Evolutionary conservation across 1,140 invertebrate species (phyloP).

Genomic region (Monomorium pharaonis): DNA sequence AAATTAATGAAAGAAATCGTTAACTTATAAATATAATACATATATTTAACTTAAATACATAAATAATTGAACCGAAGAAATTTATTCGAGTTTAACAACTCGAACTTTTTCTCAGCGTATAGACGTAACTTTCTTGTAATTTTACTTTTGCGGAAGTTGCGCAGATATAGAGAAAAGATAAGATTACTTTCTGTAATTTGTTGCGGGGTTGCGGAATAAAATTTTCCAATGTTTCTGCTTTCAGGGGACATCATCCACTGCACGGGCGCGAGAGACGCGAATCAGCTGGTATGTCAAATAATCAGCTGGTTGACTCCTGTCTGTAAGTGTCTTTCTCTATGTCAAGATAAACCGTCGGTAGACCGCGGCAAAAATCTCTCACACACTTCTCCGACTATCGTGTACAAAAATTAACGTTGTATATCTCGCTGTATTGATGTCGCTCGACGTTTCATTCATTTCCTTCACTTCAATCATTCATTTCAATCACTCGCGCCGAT

Average conservation of each 20-base stretch:
- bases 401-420: background rate
- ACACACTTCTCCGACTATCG: background rate
- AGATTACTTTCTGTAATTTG: background rate
- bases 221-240: constrained; percentile 59
- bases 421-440: background rate
- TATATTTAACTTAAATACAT: too few species aligned
- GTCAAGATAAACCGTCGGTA: constrained; percentile 34
- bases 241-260: constrained; percentile 76
- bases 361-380: constrained; percentile 2
- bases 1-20: too few species aligned
- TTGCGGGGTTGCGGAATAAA: background rate
- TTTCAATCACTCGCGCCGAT: background rate
- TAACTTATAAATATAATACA: too few species aligned
- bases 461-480: background rate
- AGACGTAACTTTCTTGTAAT: background rate
- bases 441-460: too few species aligned
- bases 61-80: too few species aligned
- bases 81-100: too few species aligned
- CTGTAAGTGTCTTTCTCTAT: constrained; percentile 83
- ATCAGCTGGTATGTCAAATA: constrained; percentile 86
- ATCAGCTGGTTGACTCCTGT: constrained; percentile 86
- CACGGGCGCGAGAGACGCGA: constrained; percentile 74
- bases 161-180: background rate
- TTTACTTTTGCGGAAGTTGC: background rate
- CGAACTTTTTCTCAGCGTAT: too few species aligned